Evolutionary conservation across 2,113 vertebrate genomes (phyloP).

Genomic region (Platycercus adscitus): DNA sequence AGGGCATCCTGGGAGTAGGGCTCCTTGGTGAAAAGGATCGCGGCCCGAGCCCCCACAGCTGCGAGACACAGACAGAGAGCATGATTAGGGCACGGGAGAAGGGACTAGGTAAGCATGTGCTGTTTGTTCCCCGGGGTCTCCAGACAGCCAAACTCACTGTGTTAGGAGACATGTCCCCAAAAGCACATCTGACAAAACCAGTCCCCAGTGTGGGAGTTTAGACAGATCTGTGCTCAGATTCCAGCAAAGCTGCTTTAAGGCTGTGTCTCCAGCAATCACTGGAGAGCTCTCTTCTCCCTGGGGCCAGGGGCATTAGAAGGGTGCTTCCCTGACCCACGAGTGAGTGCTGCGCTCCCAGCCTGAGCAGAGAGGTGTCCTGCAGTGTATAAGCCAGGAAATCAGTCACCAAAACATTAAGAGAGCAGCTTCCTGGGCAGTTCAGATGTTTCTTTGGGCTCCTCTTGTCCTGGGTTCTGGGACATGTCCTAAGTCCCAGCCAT

Average conservation of each 20-base stretch:
- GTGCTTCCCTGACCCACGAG: not conserved
- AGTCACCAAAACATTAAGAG: not conserved
- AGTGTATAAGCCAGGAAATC: not conserved
- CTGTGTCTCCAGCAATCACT: not conserved
- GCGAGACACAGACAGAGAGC: not conserved
- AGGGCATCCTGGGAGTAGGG: constrained; percentile 94
- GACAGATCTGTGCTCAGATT: not conserved
- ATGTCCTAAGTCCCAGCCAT: fast-evolving
- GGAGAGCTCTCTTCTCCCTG: not conserved
- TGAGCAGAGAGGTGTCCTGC: not conserved
- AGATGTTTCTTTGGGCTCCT: not conserved
- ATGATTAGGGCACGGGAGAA: not conserved
- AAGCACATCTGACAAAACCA: not conserved
- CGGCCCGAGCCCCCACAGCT: constrained; percentile 63
- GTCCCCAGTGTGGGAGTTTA: not conserved
- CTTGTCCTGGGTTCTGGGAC: not conserved
- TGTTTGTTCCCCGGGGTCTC: not conserved
- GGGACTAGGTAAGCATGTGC: not conserved
- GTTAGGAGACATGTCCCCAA: not conserved
- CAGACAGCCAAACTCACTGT: fast-evolving
- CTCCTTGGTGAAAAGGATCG: constrained; percentile 90
- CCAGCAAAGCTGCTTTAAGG: not conserved
- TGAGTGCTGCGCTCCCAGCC: not conserved
- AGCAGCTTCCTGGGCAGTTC: not conserved
- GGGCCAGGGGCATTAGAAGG: not conserved